Evolutionary conservation across 2,113 vertebrate genomes (phyloP), one percentile per base, ranked within the genome.

Genomic region (Cynopterus brachyotis): DNA sequence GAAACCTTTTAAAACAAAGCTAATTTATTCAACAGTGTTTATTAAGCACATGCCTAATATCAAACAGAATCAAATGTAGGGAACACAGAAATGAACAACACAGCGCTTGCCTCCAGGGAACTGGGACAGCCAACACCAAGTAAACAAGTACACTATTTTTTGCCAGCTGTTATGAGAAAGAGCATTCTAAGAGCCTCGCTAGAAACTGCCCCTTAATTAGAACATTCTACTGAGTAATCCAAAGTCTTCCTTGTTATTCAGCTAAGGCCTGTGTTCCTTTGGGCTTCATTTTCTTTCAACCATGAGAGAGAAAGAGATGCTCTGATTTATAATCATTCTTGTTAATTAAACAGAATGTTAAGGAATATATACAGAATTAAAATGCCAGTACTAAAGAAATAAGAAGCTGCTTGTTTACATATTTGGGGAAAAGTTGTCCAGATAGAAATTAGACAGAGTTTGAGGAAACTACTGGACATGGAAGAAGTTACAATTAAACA

Each of bases 1-100:
- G 37, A 96, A 42, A 37, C 78, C 17, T 80, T 90, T 72, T 80
- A 66, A 90, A 96, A 69, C 47, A 90, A 28, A 66, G n/a, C 32
- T 73, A 24, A 72, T 66, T 86, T 94, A 90, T 47, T 90, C 47
- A 59, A 42, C 16, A 80, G 1, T 80, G 26, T 73, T 85, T 90
- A 79, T 85, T 40, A 90, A 80, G 47, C 72, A 59, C 37, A 64
- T 53, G 32, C 17, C 70, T 86, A 40, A 40, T n/a, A 35, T 30
- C 26, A 53, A 87, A 47, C 72, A 78, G 3, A 69, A 15, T 69
- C 45, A 62, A 83, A 78, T 37, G 17, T n/a, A 89, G 70, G 26
- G 13, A 89, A 86, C 22, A 80, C 37, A 80, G 91, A 85, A 80
- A 80, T 72, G 64, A 66, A 64, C 32, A 24, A 59, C 15, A 47